phyloP scores from a whole-genome alignment of 2,888 invertebrate species.

The Calameuta idolon region DNA sequence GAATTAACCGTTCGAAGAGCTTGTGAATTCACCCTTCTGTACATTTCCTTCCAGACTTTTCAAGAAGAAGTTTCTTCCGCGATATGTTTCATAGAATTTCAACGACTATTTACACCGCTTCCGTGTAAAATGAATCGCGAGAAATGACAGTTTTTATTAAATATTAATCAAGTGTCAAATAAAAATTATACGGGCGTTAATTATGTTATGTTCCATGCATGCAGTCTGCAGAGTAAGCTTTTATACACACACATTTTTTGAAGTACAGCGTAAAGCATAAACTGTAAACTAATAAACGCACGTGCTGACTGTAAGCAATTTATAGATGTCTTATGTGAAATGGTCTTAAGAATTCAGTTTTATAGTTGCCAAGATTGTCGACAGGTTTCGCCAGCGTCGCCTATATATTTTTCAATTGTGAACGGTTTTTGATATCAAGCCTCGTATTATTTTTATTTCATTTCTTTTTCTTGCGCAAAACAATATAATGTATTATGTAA shows the following conservation, averaged over 20 bases:
- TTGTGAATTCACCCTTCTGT: neutral
- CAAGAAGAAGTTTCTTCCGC: neutral
- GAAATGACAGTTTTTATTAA: neutral
- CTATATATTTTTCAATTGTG: too few species aligned
- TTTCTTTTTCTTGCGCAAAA: too few species aligned
- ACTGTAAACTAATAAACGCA: neutral
- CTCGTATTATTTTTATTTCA: too few species aligned
- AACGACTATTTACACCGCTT: neutral
- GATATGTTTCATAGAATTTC: neutral
- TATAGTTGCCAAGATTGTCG: neutral
- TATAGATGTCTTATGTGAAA: neutral
- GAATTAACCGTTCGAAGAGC: slow-evolving; percentile 9
- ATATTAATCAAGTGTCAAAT: neutral
- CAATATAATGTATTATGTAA: neutral
- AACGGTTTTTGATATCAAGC: too few species aligned
- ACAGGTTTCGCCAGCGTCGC: neutral
- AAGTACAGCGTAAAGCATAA: neutral
- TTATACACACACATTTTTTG: neutral
- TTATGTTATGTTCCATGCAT: neutral
- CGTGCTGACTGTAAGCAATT: neutral
- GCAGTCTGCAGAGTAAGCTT: neutral
- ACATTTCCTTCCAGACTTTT: neutral
- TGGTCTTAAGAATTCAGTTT: neutral
- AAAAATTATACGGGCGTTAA: neutral
- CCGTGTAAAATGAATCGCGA: neutral